Evolutionary conservation across 1,140 invertebrate species (phyloP).

Genomic region (Bemisia tabaci): DNA sequence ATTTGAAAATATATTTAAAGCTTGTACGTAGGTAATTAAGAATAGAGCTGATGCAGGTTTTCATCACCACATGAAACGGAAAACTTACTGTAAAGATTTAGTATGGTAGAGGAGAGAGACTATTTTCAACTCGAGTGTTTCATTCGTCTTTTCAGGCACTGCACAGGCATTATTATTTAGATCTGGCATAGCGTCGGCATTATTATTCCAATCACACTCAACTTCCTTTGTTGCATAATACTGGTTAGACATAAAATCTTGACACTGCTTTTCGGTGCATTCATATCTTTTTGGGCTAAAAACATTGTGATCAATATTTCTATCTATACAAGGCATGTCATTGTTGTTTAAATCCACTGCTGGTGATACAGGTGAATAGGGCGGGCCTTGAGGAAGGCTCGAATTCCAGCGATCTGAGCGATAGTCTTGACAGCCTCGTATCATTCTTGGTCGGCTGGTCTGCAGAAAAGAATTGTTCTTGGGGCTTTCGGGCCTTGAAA

Average conservation of each 20-base stretch:
- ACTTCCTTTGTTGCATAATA: not conserved
- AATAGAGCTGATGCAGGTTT: no score
- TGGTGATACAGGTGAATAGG: not conserved
- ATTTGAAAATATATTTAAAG: no score
- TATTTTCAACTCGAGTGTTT: not conserved
- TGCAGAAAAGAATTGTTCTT: not conserved
- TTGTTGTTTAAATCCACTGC: not conserved
- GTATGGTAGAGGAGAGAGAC: not conserved
- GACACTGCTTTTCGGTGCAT: not conserved
- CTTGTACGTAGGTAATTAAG: no score
- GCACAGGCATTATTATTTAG: not conserved
- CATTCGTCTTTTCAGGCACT: not conserved
- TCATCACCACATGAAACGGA: no score
- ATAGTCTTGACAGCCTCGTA: not conserved
- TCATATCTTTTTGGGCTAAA: not conserved
- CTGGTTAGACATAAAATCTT: not conserved
- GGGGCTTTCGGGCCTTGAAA: not conserved
- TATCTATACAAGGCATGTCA: not conserved
- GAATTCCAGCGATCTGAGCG: not conserved
- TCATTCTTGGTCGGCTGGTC: not conserved
- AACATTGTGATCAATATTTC: not conserved
- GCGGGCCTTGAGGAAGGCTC: not conserved
- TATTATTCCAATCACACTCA: not conserved
- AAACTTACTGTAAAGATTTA: not conserved
- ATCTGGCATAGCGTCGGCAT: not conserved